Evolutionary conservation across 2,888 invertebrate genomes (phyloP), one percentile per base, ranked within the genome.

Genomic region (Ichneumon xanthorius): DNA sequence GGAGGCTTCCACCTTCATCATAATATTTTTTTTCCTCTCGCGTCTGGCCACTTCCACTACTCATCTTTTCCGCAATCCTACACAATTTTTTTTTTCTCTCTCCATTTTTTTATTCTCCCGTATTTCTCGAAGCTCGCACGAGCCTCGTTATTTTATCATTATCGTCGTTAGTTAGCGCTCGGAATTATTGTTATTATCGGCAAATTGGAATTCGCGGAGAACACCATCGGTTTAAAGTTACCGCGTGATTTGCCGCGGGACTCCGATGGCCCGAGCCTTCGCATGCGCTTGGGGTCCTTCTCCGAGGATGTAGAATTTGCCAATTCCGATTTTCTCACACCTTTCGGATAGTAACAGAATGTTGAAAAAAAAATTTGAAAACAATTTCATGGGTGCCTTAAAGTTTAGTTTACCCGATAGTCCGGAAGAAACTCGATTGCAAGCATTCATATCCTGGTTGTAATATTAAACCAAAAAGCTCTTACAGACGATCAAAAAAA

Each of bases 31-130:
- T 82, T 63, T 81, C 55, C 37, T 79, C 86, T 78, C 79, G 82
- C 73, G 85, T 90, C 88, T 86, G 65, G 76, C 80, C 30, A 72
- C 79, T 82, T 75, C 70, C 33, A 78, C 71, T 65, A 61, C 79
- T 80, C 73, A 73, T 80, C 73, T 65, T 77, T 81, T 78, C 78
- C 73, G 63, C 26, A 71, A 68, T 78, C 70, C 30, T 67, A 71
- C 50, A 58, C 26, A 30, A 50, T 77, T 22, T 40, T 40, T 40
- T 40, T 40, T 40, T 61, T 71, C 75, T 75, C 26, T 30, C 70
- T 45, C 65, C 61, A 9, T 55, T 65, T 63, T 65, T 19, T 30
- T 19, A 16, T 55, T 48, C 4, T 26, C 4, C 11, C 4, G 22
- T 5, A 26, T 22, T 53, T 68, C 68, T 26, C 61, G 48, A 70